Base-by-base conservation (phyloP, 2,113 vertebrate species). In the Oenanthe oenanthe region DNA sequence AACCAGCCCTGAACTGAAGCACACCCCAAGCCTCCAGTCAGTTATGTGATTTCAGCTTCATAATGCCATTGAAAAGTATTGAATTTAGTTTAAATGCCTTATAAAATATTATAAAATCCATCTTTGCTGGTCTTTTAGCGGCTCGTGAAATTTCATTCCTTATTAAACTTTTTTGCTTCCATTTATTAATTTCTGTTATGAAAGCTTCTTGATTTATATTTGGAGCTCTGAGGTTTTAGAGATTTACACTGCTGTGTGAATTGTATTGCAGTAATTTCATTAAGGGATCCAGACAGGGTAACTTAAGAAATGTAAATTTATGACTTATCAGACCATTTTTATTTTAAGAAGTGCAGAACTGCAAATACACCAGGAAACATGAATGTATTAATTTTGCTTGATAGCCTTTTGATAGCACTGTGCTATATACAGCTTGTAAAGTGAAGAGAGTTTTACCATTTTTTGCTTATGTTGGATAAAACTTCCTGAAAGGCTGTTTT, bases 181-280 rank as follows among this genome's bases (percentile, higher is more conserved):
- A 60, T 67, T 77, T 94, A 70, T 90, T 96, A 70, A 93, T 89
- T 95, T 82, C 63, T 92, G n/a, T 67, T 93, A 60, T 56, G 58
- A 79, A 88, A 85, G 26, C 34, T 85, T 82, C 74, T 88, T 90
- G 78, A 85, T 88, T 88, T 93, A 63, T 85, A 89, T 82, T 92
- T 93, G 75, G 72, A 89, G 31, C 47, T 58, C 51, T 77, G 29
- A 1, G 2, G 38, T 81, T 92, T 88, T 79, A 43, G 7, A 42
- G 57, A 74, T 83, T 83, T 74, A 77, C 82, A 70, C n/a, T 77
- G 71, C 75, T 77, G 8, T 53, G 42, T 43, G 50, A 40, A 28
- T 66, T 87, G 45, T 50, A 80, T 34, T 71, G 85, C 51, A 74
- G 85, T 50, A 15, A 42, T 70, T 88, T 82, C 48, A 51, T 75